A percentile compares a stretch with the other conserved stretches of the same genome.
Evolutionary conservation across 1,140 invertebrate species (phyloP).

Genomic region (Ostrea edulis): DNA sequence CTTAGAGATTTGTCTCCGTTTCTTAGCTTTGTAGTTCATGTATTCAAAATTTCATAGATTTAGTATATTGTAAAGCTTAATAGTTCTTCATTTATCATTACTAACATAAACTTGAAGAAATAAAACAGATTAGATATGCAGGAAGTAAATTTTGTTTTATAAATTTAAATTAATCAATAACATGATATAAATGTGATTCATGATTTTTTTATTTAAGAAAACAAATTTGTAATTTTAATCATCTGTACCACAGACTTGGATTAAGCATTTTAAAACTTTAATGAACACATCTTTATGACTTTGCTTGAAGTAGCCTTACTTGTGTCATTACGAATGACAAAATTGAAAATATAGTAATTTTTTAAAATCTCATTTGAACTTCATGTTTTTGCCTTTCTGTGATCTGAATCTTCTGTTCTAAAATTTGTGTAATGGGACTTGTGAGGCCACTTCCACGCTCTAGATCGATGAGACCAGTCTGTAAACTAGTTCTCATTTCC

Average conservation of each 20-base stretch:
- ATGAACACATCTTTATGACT: slow-evolving; percentile 10
- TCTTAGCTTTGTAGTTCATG: not conserved
- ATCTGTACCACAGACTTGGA: not conserved
- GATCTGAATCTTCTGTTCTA: not conserved
- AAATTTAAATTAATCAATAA: not conserved
- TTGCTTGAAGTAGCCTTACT: slow-evolving; percentile 30
- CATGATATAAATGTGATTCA: not conserved
- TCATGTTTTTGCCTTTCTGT: not conserved
- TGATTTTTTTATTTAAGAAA: not conserved
- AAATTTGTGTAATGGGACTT: not conserved
- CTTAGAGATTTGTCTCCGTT: not conserved
- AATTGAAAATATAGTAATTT: not conserved
- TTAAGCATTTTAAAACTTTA: not conserved
- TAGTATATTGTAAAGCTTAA: not conserved
- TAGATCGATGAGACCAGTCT: not conserved
- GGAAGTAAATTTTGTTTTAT: not conserved
- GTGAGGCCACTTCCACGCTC: slow-evolving; percentile 14
- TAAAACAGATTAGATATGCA: not conserved
- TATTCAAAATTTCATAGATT: not conserved
- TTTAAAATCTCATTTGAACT: not conserved
- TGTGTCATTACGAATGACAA: not conserved
- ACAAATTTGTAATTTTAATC: not conserved
- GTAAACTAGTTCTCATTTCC: slow-evolving; percentile 32
- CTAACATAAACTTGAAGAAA: no score
- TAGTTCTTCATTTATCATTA: not conserved